Conservation (phyloP, 2,113 vertebrate species). For the Clarias magur region DNA sequence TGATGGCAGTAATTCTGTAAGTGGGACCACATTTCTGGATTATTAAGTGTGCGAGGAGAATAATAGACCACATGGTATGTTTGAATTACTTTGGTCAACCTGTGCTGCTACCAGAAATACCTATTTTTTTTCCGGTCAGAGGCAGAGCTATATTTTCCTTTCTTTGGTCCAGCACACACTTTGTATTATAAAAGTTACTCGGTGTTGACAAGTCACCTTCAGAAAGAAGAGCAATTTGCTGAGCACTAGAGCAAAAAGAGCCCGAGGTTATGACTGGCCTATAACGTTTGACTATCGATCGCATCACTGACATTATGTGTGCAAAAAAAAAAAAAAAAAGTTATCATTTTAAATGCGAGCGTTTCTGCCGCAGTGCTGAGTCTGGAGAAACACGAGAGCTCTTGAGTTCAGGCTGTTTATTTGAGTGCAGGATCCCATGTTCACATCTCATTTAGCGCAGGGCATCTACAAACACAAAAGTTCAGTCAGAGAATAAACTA, state of each 20-base stretch:
- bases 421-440: constrained; percentile 23
- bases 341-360: background rate
- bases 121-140: constrained; percentile 67
- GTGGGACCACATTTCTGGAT: constrained; percentile 66
- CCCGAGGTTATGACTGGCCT: background rate
- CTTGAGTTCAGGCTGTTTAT: constrained; percentile 25
- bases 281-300: background rate
- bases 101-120: constrained; percentile 45
- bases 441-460: constrained; percentile 42
- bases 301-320: background rate
- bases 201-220: constrained; percentile 14
- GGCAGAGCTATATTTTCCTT: constrained; percentile 64
- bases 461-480: constrained; percentile 36
- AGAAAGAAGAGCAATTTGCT: constrained; percentile 16
- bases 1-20: constrained; percentile 64
- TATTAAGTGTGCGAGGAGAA: constrained; percentile 56
- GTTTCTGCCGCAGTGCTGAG: background rate
- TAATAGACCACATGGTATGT: constrained; percentile 47
- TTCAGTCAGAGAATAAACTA: background rate
- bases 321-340: constrained; percentile 7
- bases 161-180: constrained; percentile 71
- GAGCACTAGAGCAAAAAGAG: background rate
- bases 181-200: constrained; percentile 58
- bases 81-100: constrained; percentile 25
- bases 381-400: background rate